These are phyloP conservation scores for Drosophila kanapiae DNA, from an alignment of 1,140 invertebrate genomes.

Conservation along the genomic window DNA sequence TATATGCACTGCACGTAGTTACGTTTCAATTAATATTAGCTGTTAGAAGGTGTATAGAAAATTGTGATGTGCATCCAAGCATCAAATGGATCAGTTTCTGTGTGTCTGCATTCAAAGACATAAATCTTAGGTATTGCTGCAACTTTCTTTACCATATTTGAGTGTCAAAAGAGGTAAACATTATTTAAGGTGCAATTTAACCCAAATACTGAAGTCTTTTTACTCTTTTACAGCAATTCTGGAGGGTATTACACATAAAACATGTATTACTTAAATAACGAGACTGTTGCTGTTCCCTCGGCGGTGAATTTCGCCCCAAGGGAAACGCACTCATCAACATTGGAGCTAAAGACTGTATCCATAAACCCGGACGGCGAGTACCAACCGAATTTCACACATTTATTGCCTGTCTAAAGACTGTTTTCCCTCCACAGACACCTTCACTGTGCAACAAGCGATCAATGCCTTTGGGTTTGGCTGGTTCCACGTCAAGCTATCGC, in stretches of 20 bases:
- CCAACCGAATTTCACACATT: slow-evolving; percentile 11
- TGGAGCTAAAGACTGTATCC: slow-evolving; percentile 93
- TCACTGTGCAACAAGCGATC: slow-evolving; percentile 97
- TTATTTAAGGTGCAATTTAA: too few relatives aligned
- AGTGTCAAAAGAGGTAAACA: not conserved
- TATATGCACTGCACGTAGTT: not conserved
- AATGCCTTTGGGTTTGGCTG: slow-evolving; percentile 97
- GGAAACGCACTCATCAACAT: slow-evolving; percentile 85
- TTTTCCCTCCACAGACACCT: slow-evolving; percentile 89
- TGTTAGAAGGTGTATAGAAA: not conserved
- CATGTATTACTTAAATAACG: slow-evolving; percentile 51
- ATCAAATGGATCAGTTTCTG: slow-evolving; percentile 10
- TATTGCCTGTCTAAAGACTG: not conserved
- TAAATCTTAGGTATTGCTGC: not conserved
- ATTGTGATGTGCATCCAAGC: not conserved
- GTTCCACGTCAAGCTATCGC: slow-evolving; percentile 96
- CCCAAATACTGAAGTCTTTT: not conserved
- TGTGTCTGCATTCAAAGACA: slow-evolving; percentile 18
- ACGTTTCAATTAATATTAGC: not conserved
- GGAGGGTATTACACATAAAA: not conserved
- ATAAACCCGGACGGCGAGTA: slow-evolving; percentile 92
- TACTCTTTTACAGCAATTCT: not conserved
- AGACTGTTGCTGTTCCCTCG: slow-evolving; percentile 28
- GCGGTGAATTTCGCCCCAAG: slow-evolving; percentile 25
- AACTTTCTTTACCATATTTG: slow-evolving; percentile 16